A percentile compares a stretch with the other conserved stretches of the same genome.
Conservation (phyloP, 2,888 invertebrate genomes). For the Invenusta paracnida region DNA sequence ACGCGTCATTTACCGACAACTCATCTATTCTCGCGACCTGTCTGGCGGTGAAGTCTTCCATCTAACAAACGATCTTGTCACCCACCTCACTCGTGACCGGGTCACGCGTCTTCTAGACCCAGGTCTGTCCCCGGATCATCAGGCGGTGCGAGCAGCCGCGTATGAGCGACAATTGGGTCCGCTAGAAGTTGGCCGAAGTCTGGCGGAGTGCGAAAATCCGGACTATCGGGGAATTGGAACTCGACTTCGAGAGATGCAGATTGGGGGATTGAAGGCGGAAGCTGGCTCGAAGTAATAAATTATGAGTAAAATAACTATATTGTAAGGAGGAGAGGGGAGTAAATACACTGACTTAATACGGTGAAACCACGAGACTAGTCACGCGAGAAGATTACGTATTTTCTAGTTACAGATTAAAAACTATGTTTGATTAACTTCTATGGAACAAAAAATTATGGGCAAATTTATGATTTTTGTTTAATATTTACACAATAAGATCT, state of each 20-base stretch:
- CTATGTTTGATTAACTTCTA: too few species aligned
- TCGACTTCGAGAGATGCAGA: neutral
- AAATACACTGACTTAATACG: too few species aligned
- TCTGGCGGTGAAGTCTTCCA: neutral
- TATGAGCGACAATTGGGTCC: neutral
- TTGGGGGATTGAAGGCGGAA: too few species aligned
- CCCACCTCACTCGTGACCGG: neutral
- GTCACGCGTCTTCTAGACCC: neutral
- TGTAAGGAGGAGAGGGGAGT: too few species aligned
- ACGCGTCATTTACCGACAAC: conserved; percentile 12
- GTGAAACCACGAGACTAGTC: too few species aligned
- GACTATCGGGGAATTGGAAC: neutral
- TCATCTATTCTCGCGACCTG: conserved; percentile 33
- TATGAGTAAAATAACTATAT: too few species aligned
- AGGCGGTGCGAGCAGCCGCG: neutral
- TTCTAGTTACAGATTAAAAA: too few species aligned
- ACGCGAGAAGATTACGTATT: too few species aligned
- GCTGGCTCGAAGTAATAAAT: too few species aligned
- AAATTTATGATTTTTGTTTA: too few species aligned
- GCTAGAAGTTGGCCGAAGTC: neutral
- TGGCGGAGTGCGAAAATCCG: neutral
- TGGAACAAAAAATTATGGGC: too few species aligned
- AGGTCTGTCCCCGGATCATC: neutral
- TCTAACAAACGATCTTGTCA: neutral
- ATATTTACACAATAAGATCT: too few species aligned